Conservation (phyloP, 2,888 invertebrate genomes). For the Proisotoma minuta region DNA sequence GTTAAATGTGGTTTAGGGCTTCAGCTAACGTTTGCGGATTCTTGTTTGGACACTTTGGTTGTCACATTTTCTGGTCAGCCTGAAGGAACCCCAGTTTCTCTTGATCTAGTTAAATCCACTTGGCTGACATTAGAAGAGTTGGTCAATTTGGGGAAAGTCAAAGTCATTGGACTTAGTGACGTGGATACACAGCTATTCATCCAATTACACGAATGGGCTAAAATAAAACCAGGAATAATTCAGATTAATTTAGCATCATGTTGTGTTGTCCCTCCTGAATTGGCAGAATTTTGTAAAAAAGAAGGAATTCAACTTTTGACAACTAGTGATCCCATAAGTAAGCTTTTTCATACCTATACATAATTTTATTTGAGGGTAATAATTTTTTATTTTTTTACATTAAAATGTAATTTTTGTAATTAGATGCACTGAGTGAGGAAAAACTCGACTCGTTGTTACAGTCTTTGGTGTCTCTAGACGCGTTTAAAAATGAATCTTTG, state of each 20-base stretch:
- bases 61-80: slow-evolving; percentile 60
- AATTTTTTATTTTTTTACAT: neutral
- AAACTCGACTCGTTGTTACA: slow-evolving; percentile 13
- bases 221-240: slow-evolving; percentile 76
- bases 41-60: slow-evolving; percentile 77
- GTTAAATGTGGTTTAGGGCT: slow-evolving; percentile 23
- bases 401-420: neutral
- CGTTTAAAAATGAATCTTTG: slow-evolving; percentile 55
- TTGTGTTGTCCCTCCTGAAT: slow-evolving; percentile 86
- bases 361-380: neutral
- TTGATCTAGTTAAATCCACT: slow-evolving; percentile 66
- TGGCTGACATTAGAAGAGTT: slow-evolving; percentile 75
- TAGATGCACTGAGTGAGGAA: slow-evolving; percentile 20
- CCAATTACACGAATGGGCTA: slow-evolving; percentile 69
- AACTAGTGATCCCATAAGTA: slow-evolving; percentile 89
- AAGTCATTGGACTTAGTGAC: slow-evolving; percentile 80
- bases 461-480: slow-evolving; percentile 50
- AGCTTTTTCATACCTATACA: slow-evolving; percentile 42
- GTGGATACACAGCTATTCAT: slow-evolving; percentile 76
- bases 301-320: slow-evolving; percentile 89
- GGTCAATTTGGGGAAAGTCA: slow-evolving; percentile 61
- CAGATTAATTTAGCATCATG: slow-evolving; percentile 90
- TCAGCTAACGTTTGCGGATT: slow-evolving; percentile 45
- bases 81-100: slow-evolving; percentile 48
- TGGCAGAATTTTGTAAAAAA: slow-evolving; percentile 83